Evolutionary conservation across 2,113 vertebrate species (phyloP), one percentile per base, ranked within the genome.

Genomic region (Chitala chitala): DNA sequence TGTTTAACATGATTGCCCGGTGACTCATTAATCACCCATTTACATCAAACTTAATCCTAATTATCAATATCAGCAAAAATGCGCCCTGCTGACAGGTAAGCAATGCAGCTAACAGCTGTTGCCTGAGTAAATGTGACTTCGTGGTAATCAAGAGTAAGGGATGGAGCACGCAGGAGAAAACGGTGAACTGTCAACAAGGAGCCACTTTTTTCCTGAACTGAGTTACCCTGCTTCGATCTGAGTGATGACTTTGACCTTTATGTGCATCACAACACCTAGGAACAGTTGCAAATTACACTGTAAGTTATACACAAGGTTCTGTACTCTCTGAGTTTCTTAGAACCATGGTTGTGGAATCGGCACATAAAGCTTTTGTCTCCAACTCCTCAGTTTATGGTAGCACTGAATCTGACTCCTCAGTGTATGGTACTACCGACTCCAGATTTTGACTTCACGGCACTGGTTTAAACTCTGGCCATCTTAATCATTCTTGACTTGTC

Each of bases 31-130:
- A 75, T 70, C 74, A 75, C 55, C 54, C 66, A 75, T 70, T 75
- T 75, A 75, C 54, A 48, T 61, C 65, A 61, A 70, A 61, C 74
- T 75, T 69, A 56, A 75, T 75, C 68, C 38, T 69, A 26, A 70
- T 70, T 50, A 51, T 68, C 72, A 46, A 48, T 51, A 70, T 75
- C 53, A 70, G 68, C 55, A 50, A 44, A 70, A 68, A 48, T 20
- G 53, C 40, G 20, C 44, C 50, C 40, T 50, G 71, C 71, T 46
- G 64, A 75, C 59, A 55, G 68, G 29, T 50, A 44, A 22, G 7
- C 17, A n/a, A 59, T 69, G 40, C 44, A 26, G 50, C 40, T 8
- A 69, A 58, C 70, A 77, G 38, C 75, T 73, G 71, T 69, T 53
- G 50, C 29, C n/a, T 26, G 50, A 50, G n/a, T 58, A 33, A 58